Evolutionary conservation across 2,888 invertebrate species (phyloP).

Genomic region (Sthenelais limicola): DNA sequence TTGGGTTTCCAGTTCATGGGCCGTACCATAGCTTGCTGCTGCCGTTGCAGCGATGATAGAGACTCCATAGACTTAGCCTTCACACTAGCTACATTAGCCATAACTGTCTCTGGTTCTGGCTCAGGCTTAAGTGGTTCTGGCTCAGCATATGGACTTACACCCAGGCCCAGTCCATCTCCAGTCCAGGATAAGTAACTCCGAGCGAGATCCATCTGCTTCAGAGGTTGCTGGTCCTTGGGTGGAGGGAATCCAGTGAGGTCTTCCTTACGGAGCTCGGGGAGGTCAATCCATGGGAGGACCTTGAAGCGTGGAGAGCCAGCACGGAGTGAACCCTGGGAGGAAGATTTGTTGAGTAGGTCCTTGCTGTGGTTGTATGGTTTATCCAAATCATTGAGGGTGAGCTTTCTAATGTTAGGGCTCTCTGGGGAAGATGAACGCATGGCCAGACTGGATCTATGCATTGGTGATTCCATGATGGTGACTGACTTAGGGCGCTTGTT

Average conservation of each 20-base stretch:
- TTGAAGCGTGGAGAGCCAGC: slow-evolving; percentile 23
- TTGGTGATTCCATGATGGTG: slow-evolving; percentile 17
- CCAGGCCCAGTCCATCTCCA: slow-evolving; percentile 20
- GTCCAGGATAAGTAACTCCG: slow-evolving; percentile 33
- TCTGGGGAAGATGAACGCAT: neutral
- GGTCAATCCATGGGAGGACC: slow-evolving; percentile 21
- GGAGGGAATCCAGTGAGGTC: neutral
- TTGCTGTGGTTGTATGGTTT: slow-evolving; percentile 5
- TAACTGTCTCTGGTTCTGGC: neutral
- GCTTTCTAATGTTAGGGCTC: slow-evolving; percentile 24
- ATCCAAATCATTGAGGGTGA: slow-evolving; percentile 18
- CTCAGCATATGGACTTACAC: slow-evolving; percentile 26
- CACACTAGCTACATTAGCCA: neutral
- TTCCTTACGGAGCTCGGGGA: slow-evolving; percentile 5
- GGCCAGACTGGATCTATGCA: neutral
- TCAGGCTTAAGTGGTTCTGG: slow-evolving; percentile 21
- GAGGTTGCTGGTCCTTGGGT: neutral
- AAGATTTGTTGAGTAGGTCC: slow-evolving; percentile 1
- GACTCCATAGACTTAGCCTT: slow-evolving; percentile 32
- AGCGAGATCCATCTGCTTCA: slow-evolving; percentile 16
- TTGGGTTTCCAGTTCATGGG: slow-evolving; percentile 32
- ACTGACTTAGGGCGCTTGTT: slow-evolving; percentile 30
- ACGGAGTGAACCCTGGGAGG: slow-evolving; percentile 15
- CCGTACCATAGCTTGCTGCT: slow-evolving; percentile 20
- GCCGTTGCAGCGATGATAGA: neutral